Evolutionary conservation across 1,140 invertebrate species (phyloP), one percentile per base, ranked within the genome.

Genomic region (Nixonia krombeini): DNA sequence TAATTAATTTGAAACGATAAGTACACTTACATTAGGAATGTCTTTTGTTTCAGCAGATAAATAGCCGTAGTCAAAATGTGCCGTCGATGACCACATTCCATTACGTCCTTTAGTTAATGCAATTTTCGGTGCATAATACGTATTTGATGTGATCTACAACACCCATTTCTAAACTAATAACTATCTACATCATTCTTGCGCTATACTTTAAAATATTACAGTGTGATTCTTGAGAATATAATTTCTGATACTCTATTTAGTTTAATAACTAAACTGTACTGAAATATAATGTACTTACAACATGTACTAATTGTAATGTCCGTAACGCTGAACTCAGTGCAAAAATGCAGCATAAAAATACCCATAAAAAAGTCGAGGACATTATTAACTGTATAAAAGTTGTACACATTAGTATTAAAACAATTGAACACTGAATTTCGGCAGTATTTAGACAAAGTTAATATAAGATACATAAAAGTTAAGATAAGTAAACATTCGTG

Each of bases 91-190:
- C 58, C 31, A 12, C 53, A 44, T 0, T 57, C 2, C 9, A 12
- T 47, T 23, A 6, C 44, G 40, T 28, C n/a, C 35, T 21, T 62
- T 31, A n/a, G 12, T 51, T 47, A 50, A 56, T 64, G 46, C 35
- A 29, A 56, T n/a, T 45, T 63, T 56, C 9, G 77, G 62, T 23
- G 67, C 65, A 56, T 77, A 76, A 40, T 74, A 63, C 18, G 73
- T 73, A 35, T 79, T 69, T 2, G 56, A 52, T 8, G 73, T 72
- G 51, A 79, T 18, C 76, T 79, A 23, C n/a, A n/a, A n/a, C n/a
- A n/a, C n/a, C n/a, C n/a, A n/a, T n/a, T n/a, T n/a, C n/a, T n/a
- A n/a, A n/a, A n/a, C n/a, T n/a, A n/a, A n/a, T n/a, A n/a, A n/a
- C n/a, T n/a, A n/a, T n/a, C n/a, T n/a, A n/a, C n/a, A n/a, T n/a